Evolutionary conservation across 2,113 vertebrate genomes (phyloP), one percentile per base, ranked within the genome.

Genomic region (Lethenteron camtschaticum): DNA sequence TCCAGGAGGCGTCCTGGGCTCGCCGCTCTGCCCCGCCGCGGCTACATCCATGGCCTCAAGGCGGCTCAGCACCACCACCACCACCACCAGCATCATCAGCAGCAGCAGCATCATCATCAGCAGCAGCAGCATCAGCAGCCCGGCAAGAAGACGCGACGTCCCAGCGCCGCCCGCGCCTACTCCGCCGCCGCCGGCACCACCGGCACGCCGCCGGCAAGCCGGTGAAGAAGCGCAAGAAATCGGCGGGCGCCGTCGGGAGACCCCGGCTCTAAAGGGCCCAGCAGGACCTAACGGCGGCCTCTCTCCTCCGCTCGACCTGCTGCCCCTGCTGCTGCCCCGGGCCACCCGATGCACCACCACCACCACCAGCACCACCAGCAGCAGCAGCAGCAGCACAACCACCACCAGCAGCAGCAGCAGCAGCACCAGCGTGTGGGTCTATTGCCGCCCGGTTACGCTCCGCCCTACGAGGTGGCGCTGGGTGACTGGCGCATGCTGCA

Each of bases 271-370:
- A 0, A 89, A 96, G 80, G 90, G 87, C 79, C 92, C 90, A 0
- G 86, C 90, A 75, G 92, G 89, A 6, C 90, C 90, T 0, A 89
- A 92, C 0, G 90, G 92, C 75, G 94, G 89, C 57, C 78, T 95
- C 12, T 89, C 94, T 71, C 95, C 90, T 0, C 90, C 90, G 2
- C 90, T 90, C 14, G 88, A 87, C n/a, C 78, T 81, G 1, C 83
- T 81, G 2, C 81, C 83, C 0, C 77, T 83, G 76, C 79, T 83
- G 70, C 80, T 81, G 0, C 83, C 81, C 0, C 80, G 81, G 0
- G 79, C 81, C 3, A 74, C 79, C 74, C 24, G 81, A 24, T 24
- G 20, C 20, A 24, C 20, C 20, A 24, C 2, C 20, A 24, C 20
- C 20, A 24, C 20, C 20, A 24, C 2, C n/a, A n/a, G n/a, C n/a